Conservation (phyloP, 2,797 vertebrate species). For the Vespertilio murinus region DNA sequence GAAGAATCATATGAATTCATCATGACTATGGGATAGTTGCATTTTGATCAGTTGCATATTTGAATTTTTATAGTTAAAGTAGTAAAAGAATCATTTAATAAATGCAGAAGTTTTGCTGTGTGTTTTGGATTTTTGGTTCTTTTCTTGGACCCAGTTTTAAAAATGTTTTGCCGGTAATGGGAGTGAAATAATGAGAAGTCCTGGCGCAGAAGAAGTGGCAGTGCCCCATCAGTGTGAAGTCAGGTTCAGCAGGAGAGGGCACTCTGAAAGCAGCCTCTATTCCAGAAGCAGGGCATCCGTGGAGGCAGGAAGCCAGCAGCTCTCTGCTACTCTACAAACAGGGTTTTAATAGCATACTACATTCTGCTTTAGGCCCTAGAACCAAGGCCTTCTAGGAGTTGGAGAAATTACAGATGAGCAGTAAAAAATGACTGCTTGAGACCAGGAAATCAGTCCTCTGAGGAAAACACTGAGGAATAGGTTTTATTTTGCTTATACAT, state of each 20-base stretch:
- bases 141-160: neutral
- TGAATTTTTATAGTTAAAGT: neutral
- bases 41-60: neutral
- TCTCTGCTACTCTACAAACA: neutral
- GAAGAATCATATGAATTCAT: neutral
- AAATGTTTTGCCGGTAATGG: neutral
- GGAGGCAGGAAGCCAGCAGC: neutral
- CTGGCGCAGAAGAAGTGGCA: neutral
- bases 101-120: neutral
- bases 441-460: neutral
- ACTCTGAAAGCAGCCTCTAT: neutral
- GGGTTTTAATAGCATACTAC: neutral
- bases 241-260: neutral
- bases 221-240: neutral
- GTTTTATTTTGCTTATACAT: constrained; percentile 15
- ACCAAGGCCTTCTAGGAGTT: neutral
- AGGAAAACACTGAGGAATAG: neutral
- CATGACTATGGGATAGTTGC: neutral
- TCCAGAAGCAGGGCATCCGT: neutral
- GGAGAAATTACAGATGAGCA: neutral
- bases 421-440: neutral
- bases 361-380: neutral
- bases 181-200: neutral
- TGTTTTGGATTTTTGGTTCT: neutral
- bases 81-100: neutral